Evolutionary conservation across 2,797 vertebrate species (phyloP), one percentile per base, ranked within the genome.

Genomic region (Hippoglossus hippoglossus): DNA sequence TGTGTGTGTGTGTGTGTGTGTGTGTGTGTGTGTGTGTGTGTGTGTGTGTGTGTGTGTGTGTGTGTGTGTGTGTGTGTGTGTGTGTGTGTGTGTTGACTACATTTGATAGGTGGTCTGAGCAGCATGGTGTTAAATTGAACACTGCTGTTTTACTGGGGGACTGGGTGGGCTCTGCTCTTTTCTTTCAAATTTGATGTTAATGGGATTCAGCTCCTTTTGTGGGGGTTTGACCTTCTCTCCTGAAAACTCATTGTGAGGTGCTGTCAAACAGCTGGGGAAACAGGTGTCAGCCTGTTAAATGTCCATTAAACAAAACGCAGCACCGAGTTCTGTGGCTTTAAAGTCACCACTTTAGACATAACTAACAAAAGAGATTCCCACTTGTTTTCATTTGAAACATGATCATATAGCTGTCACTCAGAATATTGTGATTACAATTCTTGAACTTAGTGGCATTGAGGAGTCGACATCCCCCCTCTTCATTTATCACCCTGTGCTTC

Each of bases 281-380:
- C 85, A 86, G 83, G 81, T 84, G 84, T 82, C 83, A 6, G 56
- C 73, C 76, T 63, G 60, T 77, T 57, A 79, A 56, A 67, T 46
- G 26, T 53, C 54, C n/a, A 24, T 46, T 36, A 67, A 81, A 66
- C 8, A 28, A 18, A 34, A 18, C 2, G 18, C 19, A 15, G 39
- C n/a, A 4, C n/a, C 41, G 2, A 46, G 16, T 15, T 46, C 18
- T 19, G 16, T 13, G 11, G 36, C 47, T 72, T 57, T 77, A 13
- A 44, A 36, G 72, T 36, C 25, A 4, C 21, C 6, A 22, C 24
- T 52, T 60, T 3, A 26, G 26, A 56, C 16, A 16, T 21, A 21
- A 24, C 18, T 46, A 34, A 34, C 12, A 51, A 28, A 6, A 26
- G 21, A 24, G 7, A 10, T 31, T 1, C 31, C 31, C 10, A 9